Evolutionary conservation across 2,113 vertebrate genomes (phyloP).

Genomic region (Dasyornis broadbenti): DNA sequence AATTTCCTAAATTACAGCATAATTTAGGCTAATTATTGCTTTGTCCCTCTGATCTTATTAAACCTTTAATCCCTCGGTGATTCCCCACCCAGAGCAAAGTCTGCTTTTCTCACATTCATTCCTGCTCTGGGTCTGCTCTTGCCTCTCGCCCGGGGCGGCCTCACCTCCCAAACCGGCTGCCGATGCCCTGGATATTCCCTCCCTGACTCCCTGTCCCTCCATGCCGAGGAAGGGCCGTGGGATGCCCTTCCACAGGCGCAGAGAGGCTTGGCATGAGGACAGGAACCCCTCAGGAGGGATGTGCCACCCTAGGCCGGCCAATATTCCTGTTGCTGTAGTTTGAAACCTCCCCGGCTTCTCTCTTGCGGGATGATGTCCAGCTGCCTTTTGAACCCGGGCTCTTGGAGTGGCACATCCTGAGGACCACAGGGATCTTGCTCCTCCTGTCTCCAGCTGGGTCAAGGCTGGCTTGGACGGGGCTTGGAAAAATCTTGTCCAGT

Average conservation of each 20-base stretch:
- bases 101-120: conserved; percentile 55
- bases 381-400: not conserved
- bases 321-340: rapidly evolving
- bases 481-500: not conserved
- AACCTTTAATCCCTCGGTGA: conserved; percentile 62
- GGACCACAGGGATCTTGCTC: rapidly evolving
- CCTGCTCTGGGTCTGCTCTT: conserved; percentile 29
- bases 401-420: not conserved
- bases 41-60: conserved; percentile 69
- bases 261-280: rapidly evolving
- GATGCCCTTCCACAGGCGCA: not conserved
- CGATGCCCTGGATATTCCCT: not conserved
- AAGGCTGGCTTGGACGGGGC: not conserved
- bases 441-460: rapidly evolving
- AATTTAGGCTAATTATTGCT: conserved; percentile 67
- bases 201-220: not conserved
- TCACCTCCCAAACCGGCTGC: not conserved
- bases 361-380: rapidly evolving
- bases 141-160: not conserved
- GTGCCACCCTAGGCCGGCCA: rapidly evolving
- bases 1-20: conserved; percentile 70
- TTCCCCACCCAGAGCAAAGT: conserved; percentile 62
- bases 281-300: rapidly evolving
- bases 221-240: not conserved
- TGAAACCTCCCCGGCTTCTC: not conserved